Evolutionary conservation across 1,140 invertebrate genomes (phyloP).

Genomic region (Bombus fervidus): DNA sequence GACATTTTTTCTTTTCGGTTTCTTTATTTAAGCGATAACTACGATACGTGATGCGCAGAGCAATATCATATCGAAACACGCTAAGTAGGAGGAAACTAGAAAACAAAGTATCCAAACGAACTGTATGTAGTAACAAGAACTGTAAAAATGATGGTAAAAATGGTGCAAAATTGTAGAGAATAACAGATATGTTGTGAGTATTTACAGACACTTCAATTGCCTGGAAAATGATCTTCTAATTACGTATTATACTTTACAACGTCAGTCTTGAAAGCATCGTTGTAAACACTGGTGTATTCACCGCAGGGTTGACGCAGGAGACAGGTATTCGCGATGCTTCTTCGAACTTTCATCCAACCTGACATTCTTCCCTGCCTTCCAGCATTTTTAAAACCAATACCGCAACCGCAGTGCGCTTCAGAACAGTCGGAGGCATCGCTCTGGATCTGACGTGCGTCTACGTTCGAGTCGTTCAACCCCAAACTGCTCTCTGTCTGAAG

Average conservation of each 20-base stretch:
- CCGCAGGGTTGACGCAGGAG: conserved; percentile 7
- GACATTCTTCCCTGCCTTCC: conserved; percentile 19
- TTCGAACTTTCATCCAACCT: conserved; percentile 59
- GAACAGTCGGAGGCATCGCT: conserved; percentile 31
- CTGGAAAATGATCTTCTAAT: no score
- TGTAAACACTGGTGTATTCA: neutral
- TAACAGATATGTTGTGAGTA: neutral
- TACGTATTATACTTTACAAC: neutral
- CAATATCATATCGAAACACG: no score
- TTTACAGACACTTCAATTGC: neutral
- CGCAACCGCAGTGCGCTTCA: conserved; percentile 9
- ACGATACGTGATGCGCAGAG: no score
- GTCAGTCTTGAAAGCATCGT: conserved; percentile 20
- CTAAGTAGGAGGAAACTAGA: no score
- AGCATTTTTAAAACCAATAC: conserved; percentile 9
- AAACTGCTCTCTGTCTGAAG: conserved; percentile 56
- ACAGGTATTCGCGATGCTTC: conserved; percentile 58
- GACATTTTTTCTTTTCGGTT: no score
- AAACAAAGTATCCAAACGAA: no score
- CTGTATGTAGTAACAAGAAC: no score
- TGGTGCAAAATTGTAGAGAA: no score
- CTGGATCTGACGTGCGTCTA: neutral
- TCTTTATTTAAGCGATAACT: no score
- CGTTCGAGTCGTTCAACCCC: conserved; percentile 12
- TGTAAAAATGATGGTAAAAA: neutral